Evolutionary conservation across 2,888 invertebrate species (phyloP).

Genomic region (Euspilapteryx auroguttella): DNA sequence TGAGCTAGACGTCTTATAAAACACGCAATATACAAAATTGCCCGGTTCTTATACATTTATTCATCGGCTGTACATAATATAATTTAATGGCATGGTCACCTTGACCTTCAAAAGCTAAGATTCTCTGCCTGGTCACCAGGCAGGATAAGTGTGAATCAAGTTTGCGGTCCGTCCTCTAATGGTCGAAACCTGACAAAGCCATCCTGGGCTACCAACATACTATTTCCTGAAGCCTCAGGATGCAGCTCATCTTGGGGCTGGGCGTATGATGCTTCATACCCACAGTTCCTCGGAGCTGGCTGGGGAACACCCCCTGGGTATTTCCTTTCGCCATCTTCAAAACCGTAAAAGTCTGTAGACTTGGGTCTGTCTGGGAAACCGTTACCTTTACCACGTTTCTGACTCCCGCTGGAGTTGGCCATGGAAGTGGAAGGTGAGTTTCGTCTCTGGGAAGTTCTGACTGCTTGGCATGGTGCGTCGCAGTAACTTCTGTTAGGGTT

Average conservation of each 20-base stretch:
- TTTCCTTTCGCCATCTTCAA: constrained; percentile 44
- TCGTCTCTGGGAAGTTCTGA: constrained; percentile 41
- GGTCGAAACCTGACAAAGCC: constrained; percentile 86
- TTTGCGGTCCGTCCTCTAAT: constrained; percentile 59
- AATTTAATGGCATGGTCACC: background rate
- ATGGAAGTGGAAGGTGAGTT: constrained; percentile 46
- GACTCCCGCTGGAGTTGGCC: constrained; percentile 49
- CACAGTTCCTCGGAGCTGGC: constrained; percentile 48
- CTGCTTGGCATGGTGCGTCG: constrained; percentile 25
- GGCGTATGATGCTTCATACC: constrained; percentile 56
- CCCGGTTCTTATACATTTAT: background rate
- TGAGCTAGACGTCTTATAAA: no score
- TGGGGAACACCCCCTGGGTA: constrained; percentile 48
- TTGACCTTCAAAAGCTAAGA: constrained; percentile 30
- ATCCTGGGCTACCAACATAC: constrained; percentile 89
- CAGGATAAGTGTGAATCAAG: constrained; percentile 48
- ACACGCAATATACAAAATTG: no score
- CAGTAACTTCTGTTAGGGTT: constrained; percentile 57
- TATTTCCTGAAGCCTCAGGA: constrained; percentile 50
- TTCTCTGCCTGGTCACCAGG: constrained; percentile 33
- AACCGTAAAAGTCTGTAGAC: constrained; percentile 63
- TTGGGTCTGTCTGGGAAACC: constrained; percentile 66
- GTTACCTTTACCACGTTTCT: constrained; percentile 49
- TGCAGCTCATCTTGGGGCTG: constrained; percentile 57
- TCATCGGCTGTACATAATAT: background rate